Evolutionary conservation across 2,888 invertebrate species (phyloP), one percentile per base, ranked within the genome.

Genomic region (Serripes groenlandicus): DNA sequence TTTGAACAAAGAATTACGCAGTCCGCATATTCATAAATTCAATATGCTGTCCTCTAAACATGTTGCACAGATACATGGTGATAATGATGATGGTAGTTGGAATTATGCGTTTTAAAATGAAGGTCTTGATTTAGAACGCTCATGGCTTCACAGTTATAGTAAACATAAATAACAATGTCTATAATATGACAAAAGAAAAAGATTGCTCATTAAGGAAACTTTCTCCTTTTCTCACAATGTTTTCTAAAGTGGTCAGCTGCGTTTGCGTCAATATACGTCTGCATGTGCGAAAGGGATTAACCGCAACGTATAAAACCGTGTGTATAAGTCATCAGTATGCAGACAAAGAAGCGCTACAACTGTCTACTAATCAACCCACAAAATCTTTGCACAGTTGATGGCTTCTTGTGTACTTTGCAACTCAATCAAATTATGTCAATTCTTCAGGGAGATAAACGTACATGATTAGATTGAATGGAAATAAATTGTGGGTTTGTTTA

Each of bases 381-480:
- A 2, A 56, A 56, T 56, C 56, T 56, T 56, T 56, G 56, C 23
- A 56, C 23, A 56, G 56, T 56, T 26, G 56, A 56, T 26, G 23
- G 56, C 3, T 5, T 9, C 18, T 26, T 56, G 56, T 56, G 21
- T 1, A 26, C 23, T n/a, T 23, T 23, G 23, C 56, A 15, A 56
- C 56, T 15, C 56, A 56, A 56, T 56, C 56, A 56, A 56, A 56
- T 56, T 56, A 56, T 56, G 56, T 56, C 56, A 56, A 56, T n/a
- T 56, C 23, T n/a, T 23, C 56, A 1, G n/a, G 56, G 23, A 56
- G 56, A 56, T 56, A n/a, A n/a, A 56, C 21, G 28, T 56, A 21
- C 23, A 9, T 56, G 56, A 56, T 26, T 56, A 26, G 56, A 56
- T 56, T 56, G 56, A 56, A n/a, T n/a, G 28, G 23, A 11, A 11